phyloP scores from a whole-genome alignment of 2,113 vertebrate genomes.

The Telmatochromis brichardi region DNA sequence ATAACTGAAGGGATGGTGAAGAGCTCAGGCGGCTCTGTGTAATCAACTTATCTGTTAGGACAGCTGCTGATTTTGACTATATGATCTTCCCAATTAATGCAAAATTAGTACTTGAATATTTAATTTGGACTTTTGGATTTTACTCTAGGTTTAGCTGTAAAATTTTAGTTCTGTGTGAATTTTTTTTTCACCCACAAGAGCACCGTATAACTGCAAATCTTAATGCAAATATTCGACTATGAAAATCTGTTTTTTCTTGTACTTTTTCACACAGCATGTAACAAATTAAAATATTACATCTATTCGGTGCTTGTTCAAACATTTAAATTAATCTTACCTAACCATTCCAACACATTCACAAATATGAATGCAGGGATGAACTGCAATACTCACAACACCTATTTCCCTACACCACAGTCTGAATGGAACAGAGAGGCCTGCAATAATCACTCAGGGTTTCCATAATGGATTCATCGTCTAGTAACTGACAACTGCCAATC shows the following conservation, averaged over 20 bases:
- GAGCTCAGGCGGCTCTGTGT: neutral
- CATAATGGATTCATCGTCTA: slow-evolving; percentile 15
- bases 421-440: slow-evolving; percentile 32
- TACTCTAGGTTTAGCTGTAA: neutral
- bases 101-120: neutral
- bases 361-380: neutral
- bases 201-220: neutral
- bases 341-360: neutral
- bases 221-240: neutral
- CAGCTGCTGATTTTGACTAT: neutral
- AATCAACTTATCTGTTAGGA: neutral
- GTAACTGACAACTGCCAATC: slow-evolving; percentile 9
- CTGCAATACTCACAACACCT: neutral
- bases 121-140: neutral
- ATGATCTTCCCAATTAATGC: neutral
- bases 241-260: neutral
- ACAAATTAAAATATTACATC: neutral
- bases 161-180: neutral
- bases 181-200: neutral
- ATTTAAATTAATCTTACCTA: neutral
- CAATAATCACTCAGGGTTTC: slow-evolving; percentile 6
- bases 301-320: neutral
- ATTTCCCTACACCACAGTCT: neutral
- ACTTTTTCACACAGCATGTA: neutral
- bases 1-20: neutral